Base-by-base conservation (phyloP, 1,140 invertebrate species). In the Sitophilus oryzae region DNA sequence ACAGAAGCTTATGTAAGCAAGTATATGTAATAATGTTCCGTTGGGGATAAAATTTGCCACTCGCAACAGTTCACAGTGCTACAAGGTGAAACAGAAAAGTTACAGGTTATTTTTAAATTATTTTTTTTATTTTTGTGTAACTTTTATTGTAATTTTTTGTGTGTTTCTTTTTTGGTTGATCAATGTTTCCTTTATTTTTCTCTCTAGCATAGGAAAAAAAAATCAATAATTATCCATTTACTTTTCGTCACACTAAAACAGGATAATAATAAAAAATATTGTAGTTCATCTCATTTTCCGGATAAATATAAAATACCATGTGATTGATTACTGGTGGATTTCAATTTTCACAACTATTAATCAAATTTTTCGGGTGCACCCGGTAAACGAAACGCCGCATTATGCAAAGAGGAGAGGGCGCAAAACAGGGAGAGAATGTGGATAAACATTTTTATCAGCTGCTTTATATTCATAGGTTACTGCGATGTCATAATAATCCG, bases 391-490 rank as follows among this genome's bases (percentile, higher is more conserved):
- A 11, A 45, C 15, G 34, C 2, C n/a, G 20, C 10, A 30, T 9
- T 22, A n/a, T 10, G 48, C 22, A 40, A 34, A 40, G 25, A 40
- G 25, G 34, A 37, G 15, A 41, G 15, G 20, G 42, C 23, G 42
- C 34, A 54, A 44, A 52, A 43, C 21, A 35, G 41, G 52, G 50
- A 58, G 62, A 35, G 57, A 55, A 56, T 53, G 52, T 57, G 67
- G 61, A 70, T 70, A 68, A 70, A 70, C 65, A 70, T 70, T 70
- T 70, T 68, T 68, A 70, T 70, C 68, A 67, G 60, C 68, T 67
- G 64, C 66, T 70, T 70, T 68, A 63, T 70, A 70, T 70, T 70
- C 68, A 70, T 70, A 65, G 65, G 66, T 67, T 67, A 66, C 55
- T 58, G 60, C 60, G 57, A 66, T 66, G 65, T 70, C 68, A 68